Base-by-base conservation (phyloP, 2,113 vertebrate species). In the Desmodus rotundus region DNA sequence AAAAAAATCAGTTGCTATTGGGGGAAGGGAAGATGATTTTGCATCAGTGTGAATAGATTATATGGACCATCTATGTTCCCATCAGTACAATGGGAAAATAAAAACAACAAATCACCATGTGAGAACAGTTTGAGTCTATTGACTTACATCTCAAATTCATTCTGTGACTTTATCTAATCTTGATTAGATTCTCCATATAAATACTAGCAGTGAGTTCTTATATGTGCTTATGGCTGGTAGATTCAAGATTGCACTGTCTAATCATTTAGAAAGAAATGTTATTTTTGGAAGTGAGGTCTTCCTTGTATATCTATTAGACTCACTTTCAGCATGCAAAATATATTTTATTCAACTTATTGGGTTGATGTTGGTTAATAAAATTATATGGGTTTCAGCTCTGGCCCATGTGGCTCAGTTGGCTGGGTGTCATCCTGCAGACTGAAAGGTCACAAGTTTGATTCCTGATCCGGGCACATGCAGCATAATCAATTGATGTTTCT, bases 171-270 rank as follows among this genome's bases (percentile, higher is more conserved):
- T 7, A 86, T 92, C 93, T 95, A 82, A 67, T 45, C 43, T 96
- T 96, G 72, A 96, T 93, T 94, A 94, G 72, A 94, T 93, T 97
- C 77, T 88, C 31, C 14, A 91, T 7, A 52, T 22, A 67, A 38
- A 94, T 70, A 36, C 41, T 90, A 26, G 22, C 45, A 87, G 47
- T 73, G 86, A 54, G 31, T 95, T 95, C 45, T 95, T 61, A n/a
- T 63, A 91, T 1, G 1, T 88, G 38, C 47, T 65, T 93, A 68
- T 31, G 77, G 13, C 43, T 83, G 47, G 52, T 54, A 88, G 68
- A 87, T 17, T 67, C 67, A 47, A 72, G 16, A 81, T 95, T 91
- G 95, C 38, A 91, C 33, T 90, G 82, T 45, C 26, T 93, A 95
- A 72, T 47, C 80, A 24, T 87, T 93, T 50, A 93, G 81, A 96